Percentiles rank a stretch among this genome's conserved stretches.
These are phyloP conservation scores for Aurelia aurita DNA, from an alignment of 30 jellyfish, hydroid and myxozoan genomes.

Conservation along the genomic window DNA sequence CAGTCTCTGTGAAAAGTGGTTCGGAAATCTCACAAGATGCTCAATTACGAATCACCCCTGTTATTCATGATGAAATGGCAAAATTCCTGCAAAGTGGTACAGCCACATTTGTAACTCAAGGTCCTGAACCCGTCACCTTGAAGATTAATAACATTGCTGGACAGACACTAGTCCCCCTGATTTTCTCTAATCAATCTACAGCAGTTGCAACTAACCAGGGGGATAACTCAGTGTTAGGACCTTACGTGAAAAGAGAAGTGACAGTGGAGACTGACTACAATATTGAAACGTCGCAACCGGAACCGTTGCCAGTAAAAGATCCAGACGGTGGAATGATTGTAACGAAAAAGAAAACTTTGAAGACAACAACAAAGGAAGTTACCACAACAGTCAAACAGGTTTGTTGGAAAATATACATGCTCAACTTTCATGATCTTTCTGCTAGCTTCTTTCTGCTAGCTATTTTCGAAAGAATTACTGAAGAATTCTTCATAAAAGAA, in stretches of 20 bases:
- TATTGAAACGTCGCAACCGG: conserved; percentile 88
- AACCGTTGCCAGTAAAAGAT: conserved; percentile 65
- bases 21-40: conserved; percentile 80
- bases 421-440: too few species aligned
- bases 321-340: conserved; percentile 70
- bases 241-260: conserved; percentile 80
- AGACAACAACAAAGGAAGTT: conserved; percentile 95
- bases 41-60: conserved; percentile 86
- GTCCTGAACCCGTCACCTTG: conserved; percentile 65
- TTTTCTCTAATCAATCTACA: conserved; percentile 9
- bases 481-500: too few species aligned
- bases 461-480: too few species aligned
- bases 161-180: conserved; percentile 62
- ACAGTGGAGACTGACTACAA: conserved; percentile 91
- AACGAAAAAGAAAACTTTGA: conserved; percentile 87
- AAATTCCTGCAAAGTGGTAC: conserved; percentile 60
- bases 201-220: conserved; percentile 63
- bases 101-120: conserved; percentile 56
- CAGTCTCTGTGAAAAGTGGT: conserved; percentile 89
- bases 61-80: conserved; percentile 84
- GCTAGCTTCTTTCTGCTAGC: too few species aligned
- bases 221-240: conserved; percentile 79
- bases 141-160: conserved; percentile 55
- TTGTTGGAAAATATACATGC: background rate
- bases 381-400: conserved; percentile 87